phyloP scores from a whole-genome alignment of 2,888 invertebrate genomes.

The Pelosia muscerda region DNA sequence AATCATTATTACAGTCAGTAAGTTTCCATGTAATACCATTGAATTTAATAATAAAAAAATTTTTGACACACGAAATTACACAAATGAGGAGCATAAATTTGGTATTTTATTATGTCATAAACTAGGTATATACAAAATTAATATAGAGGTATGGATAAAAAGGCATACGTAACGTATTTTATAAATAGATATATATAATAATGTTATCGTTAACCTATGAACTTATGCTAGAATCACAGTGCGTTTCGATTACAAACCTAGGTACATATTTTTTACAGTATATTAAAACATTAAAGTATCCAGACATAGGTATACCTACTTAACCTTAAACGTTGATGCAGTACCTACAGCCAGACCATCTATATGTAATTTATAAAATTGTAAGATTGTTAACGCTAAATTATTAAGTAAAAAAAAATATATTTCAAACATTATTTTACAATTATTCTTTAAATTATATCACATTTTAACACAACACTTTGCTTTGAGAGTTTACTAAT shows the following conservation, averaged over 20 bases:
- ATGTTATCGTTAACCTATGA: neutral
- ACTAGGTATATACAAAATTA: neutral
- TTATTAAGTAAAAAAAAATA: conserved; percentile 3
- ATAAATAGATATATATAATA: neutral
- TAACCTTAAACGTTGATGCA: neutral
- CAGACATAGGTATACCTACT: neutral
- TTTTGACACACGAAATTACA: neutral
- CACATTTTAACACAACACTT: conserved; percentile 41
- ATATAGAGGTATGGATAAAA: neutral
- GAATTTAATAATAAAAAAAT: too few relatives aligned
- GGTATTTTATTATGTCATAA: neutral
- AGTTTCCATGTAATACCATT: too few relatives aligned
- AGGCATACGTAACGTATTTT: neutral
- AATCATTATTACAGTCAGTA: too few relatives aligned
- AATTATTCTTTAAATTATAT: conserved; percentile 35
- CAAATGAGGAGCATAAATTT: neutral
- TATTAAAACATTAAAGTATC: neutral
- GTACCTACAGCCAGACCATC: neutral
- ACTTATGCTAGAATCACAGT: conserved; percentile 53
- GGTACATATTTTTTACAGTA: neutral
- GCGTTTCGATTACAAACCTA: conserved; percentile 39
- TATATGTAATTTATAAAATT: neutral
- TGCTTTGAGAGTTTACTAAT: conserved; percentile 11
- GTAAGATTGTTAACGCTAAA: neutral
- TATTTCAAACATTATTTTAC: conserved; percentile 7